Conservation (phyloP, 2,888 invertebrate species). For the Platycheirus albimanus region DNA sequence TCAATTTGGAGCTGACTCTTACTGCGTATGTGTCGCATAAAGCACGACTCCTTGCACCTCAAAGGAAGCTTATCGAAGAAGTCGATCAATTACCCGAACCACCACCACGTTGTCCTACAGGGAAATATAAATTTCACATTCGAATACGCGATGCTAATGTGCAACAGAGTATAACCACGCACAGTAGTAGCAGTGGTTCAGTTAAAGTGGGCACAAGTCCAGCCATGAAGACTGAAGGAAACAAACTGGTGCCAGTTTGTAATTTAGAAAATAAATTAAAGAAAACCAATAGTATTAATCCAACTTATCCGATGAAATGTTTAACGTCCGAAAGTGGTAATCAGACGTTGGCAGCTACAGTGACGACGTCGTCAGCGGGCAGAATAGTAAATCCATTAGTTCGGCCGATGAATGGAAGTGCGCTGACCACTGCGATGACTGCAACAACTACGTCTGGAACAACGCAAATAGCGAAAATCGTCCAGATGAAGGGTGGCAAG, state of each 20-base stretch:
- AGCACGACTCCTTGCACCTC: conserved; percentile 89
- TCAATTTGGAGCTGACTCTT: conserved; percentile 87
- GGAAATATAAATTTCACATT: conserved; percentile 86
- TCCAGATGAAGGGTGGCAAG: conserved; percentile 88
- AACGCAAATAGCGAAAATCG: conserved; percentile 85
- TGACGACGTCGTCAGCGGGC: conserved; percentile 24
- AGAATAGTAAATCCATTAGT: conserved; percentile 70
- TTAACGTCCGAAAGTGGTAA: conserved; percentile 49
- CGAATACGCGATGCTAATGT: conserved; percentile 82
- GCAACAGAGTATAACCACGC: conserved; percentile 79
- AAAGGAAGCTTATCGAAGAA: conserved; percentile 88
- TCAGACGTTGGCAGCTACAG: conserved; percentile 25
- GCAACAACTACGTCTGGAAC: conserved; percentile 52
- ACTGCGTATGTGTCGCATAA: conserved; percentile 94
- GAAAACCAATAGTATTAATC: conserved; percentile 75
- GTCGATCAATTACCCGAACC: conserved; percentile 85
- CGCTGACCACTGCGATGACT: conserved; percentile 37
- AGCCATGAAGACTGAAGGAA: conserved; percentile 82
- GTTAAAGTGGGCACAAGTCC: conserved; percentile 83
- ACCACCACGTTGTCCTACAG: conserved; percentile 86
- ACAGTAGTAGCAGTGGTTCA: conserved; percentile 76
- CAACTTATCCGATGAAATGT: conserved; percentile 67
- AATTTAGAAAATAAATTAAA: conserved; percentile 75
- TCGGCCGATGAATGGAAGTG: conserved; percentile 59
- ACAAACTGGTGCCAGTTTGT: conserved; percentile 80